Evolutionary conservation across 2,797 vertebrate genomes (phyloP), one percentile per base, ranked within the genome.

Genomic region (Coregonus ussuriensis): DNA sequence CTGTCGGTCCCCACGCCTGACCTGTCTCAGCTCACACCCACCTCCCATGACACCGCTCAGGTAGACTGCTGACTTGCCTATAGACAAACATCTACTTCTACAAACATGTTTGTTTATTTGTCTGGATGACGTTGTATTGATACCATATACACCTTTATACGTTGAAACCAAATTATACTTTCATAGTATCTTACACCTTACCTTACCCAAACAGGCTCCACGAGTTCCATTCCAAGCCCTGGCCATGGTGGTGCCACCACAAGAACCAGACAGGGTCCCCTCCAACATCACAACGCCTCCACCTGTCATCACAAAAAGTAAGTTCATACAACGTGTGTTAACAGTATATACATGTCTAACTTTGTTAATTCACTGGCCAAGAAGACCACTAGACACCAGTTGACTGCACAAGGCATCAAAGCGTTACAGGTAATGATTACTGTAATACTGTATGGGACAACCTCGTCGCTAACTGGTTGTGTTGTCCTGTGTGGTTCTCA

Each of bases 181-280:
- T 51, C 31, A 18, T 72, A 18, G 29, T 53, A 6, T 31, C 25
- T 16, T 47, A 14, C 21, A n/a, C 41, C n/a, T 15, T 25, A 71
- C 4, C 37, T 65, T 68, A 2, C 33, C 13, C 52, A 16, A 85
- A 78, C 91, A 97, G 96, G 95, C 95, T 88, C 96, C 95, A 86
- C 94, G 96, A 88, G 96, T 97, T 84, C 96, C 96, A 65, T 92
- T 96, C 93, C 95, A 96, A 78, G 94, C 96, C 1, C 94, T 97
- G 71, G 93, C 96, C 79, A 96, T 96, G 96, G 96, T 97, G 88
- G 95, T 96, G 82, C 96, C 96, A 88, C 96, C 96, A 76, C 96
- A 96, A 89, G 96, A 97, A 86, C 96, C 96, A 77, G 96, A 97
- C 91, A 95, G 94, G 85, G 93, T 94, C 77, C 95, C 94, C 75